Base-by-base conservation (phyloP, 37 sponge, comb jelly and placozoan genomes). In the Bolinopsis microptera region DNA sequence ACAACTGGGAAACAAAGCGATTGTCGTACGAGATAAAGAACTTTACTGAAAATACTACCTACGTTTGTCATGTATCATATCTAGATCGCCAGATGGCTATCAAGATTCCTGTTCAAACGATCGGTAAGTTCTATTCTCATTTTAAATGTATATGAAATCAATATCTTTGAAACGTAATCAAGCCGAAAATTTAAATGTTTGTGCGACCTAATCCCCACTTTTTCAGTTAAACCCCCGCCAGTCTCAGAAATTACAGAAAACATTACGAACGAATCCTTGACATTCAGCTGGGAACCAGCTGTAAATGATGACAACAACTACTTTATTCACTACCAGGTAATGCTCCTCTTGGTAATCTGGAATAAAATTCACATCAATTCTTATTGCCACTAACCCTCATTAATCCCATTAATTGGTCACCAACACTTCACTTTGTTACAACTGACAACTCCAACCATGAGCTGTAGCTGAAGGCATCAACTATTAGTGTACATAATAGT, bases 1-100 rank as follows among this genome's bases (percentile, higher is more conserved):
- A 86, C 31, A 86, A 86, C 61, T 86, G 90, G 90, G n/a, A 86
- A 30, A 86, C 41, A 41, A 86, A 41, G 2, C 41, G 61, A 18
- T 34, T 86, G n/a, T 39, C 41, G 40, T 86, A 86, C 61, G 16
- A 3, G n/a, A 40, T 86, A 2, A 34, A 40, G 3, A 34, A 86
- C 36, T 41, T 86, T 0, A 86, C 90, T 23, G 90, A n/a, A 23
- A n/a, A 39, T 25, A 26, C 90, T 2, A 39, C 41, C 0, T 86
- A 28, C 30, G 90, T 41, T 1, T 86, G 90, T 86, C 90, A 41
- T n/a, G 41, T 86, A 30, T 39, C 41, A 8, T 86, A 86, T 25
- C 61, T 86, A 48, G 0, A 86, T 1, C 40, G 90, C 0, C 25
- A 33, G 28, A 86, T 86, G 90, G 9, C 90, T 25, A 24, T 86